Evolutionary conservation across 2,888 invertebrate species (phyloP).

Genomic region (Tachina grossa): DNA sequence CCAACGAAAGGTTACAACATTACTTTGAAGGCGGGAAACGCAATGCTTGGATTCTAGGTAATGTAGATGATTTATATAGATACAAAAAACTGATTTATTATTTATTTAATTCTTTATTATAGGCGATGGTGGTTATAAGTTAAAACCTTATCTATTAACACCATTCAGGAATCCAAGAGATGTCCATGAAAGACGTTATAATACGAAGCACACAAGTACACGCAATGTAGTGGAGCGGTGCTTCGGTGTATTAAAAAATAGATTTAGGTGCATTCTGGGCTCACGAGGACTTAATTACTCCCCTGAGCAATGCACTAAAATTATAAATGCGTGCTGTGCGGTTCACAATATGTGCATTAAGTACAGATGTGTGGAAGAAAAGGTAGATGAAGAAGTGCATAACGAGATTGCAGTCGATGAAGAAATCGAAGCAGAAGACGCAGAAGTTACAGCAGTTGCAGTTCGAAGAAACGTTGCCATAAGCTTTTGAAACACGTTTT

Average conservation of each 20-base stretch:
- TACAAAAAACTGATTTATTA: no score
- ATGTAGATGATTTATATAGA: no score
- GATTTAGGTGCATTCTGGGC: slow-evolving; percentile 33
- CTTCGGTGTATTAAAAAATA: slow-evolving; percentile 17
- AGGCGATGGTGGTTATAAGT: slow-evolving; percentile 9
- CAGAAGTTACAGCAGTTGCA: not conserved
- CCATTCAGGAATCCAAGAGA: slow-evolving; percentile 28
- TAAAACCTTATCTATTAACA: slow-evolving; percentile 2
- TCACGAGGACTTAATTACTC: slow-evolving; percentile 24
- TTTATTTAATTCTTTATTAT: slow-evolving; percentile 7
- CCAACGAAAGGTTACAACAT: no score
- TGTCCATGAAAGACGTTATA: no score
- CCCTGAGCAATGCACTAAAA: slow-evolving; percentile 10
- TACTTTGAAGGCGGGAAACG: no score
- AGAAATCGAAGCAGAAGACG: not conserved
- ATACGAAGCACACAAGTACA: no score
- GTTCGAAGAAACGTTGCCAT: not conserved
- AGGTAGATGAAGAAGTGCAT: not conserved
- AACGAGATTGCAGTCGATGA: not conserved
- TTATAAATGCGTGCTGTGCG: slow-evolving; percentile 17
- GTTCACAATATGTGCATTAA: slow-evolving; percentile 38
- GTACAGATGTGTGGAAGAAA: not conserved
- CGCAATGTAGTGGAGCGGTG: no score
- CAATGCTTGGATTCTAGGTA: no score
- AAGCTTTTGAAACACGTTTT: not conserved